Evolutionary conservation across 2,113 vertebrate genomes (phyloP), one percentile per base, ranked within the genome.

Genomic region (Cyphomyrus discorhynchus): DNA sequence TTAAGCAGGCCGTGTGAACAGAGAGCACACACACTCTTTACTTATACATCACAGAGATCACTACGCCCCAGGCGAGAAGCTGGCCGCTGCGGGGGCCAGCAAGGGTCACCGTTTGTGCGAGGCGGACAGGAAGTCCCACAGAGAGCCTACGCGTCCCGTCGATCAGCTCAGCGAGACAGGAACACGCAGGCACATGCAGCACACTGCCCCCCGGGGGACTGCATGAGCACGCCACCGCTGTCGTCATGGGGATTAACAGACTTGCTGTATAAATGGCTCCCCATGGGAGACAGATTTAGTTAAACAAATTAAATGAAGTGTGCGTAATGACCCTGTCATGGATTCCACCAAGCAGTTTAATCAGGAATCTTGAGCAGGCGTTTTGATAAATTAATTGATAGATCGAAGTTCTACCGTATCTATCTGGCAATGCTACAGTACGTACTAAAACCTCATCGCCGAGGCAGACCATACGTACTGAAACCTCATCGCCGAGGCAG

Each of bases 261-360:
- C 85, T 39, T 3, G 21, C 35, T 84, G 45, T 52, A 52, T 52
- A 86, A 83, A 50, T 88, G 31, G 39, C 83, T 74, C 62, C 66
- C 62, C 89, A 77, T 17, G 35, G 85, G 19, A 42, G 56, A 27
- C 84, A 89, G 82, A 31, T 90, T 92, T 86, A 39, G 74, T 56
- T 49, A 84, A 53, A 84, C 89, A 84, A 82, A 89, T 84, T 46
- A 47, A 58, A 42, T 58, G 50, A 89, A 31, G 85, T 42, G 27
- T 45, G 24, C 11, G 82, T 62, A 86, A 27, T 66, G 82, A 66
- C 82, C 80, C 42, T 49, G 50, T 84, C 19, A 66, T 86, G 42
- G 87, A 89, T 90, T 91, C 86, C 62, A 86, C 89, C 49, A 27
- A 39, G 50, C 50, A 35, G 27, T 35, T 35, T 52, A 49, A 86